Percentiles rank a stretch among this genome's conserved stretches.
Conservation (phyloP, 2,888 invertebrate species). For the Formica aserva region DNA sequence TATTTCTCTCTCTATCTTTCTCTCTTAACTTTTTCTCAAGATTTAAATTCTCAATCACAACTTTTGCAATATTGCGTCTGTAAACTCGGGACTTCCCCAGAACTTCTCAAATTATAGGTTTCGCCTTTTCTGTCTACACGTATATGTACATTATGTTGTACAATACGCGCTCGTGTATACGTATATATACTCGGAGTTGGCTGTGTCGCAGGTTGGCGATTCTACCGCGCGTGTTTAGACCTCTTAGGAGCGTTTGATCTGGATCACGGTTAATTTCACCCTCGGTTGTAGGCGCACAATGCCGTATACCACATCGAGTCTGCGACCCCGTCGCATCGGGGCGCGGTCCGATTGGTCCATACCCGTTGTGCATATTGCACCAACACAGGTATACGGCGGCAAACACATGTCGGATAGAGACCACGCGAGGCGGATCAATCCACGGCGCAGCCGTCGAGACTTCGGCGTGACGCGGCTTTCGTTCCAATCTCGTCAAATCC, state of each 20-base stretch:
- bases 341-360: slow-evolving; percentile 66
- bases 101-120: slow-evolving; percentile 13
- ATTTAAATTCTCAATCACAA: not conserved
- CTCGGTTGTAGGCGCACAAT: slow-evolving; percentile 73
- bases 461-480: slow-evolving; percentile 66
- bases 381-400: not conserved
- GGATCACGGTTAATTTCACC: slow-evolving; percentile 75
- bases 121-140: not conserved
- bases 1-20: not conserved
- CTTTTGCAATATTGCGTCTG: not conserved
- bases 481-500: slow-evolving; percentile 67
- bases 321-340: slow-evolving; percentile 66
- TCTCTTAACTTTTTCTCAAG: not conserved
- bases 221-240: slow-evolving; percentile 60
- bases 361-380: slow-evolving; percentile 18
- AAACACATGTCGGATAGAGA: slow-evolving; percentile 61
- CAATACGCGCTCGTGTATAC: slow-evolving; percentile 12
- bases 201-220: slow-evolving; percentile 64
- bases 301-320: slow-evolving; percentile 70
- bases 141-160: not conserved
- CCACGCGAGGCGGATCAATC: slow-evolving; percentile 65
- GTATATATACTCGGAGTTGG: slow-evolving; percentile 54
- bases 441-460: slow-evolving; percentile 71
- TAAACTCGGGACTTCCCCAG: not conserved
- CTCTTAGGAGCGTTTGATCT: slow-evolving; percentile 70